Base-by-base conservation (phyloP, 2,797 vertebrate genomes). In the Thripadectes ignobilis region DNA sequence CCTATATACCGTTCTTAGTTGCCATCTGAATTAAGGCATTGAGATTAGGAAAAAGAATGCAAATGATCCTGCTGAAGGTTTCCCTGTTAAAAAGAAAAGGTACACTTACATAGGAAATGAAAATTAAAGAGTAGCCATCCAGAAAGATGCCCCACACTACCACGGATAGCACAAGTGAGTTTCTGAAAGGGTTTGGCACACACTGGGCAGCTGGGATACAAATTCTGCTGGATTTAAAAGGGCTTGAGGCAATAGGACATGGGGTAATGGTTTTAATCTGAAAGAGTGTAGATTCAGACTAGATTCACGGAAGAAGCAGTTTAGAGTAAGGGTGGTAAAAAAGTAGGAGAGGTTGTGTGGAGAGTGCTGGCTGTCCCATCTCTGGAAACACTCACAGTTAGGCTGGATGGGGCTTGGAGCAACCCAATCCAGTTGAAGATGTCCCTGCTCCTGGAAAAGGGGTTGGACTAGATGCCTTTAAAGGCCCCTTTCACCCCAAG, bases 111-210 rank as follows among this genome's bases (percentile, higher is more conserved):
- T 1, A 68, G 67, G 14, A 88, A 61, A 61, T 6, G 2, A 34
- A 81, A 85, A 92, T 34, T 62, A 38, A 88, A 68, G 39, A 82
- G 20, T 4, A 78, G 62, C 78, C 79, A 80, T 71, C 41, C 20
- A 89, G 88, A 94, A 95, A 95, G 29, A 54, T 15, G 30, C 24
- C 24, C 9, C 11, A 10, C 16, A 46, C 30, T 58, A 82, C 54
- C 72, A 58, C 2, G 7, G 91, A 68, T 5, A 83, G 85, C 67
- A 85, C 52, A 34, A 93, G 34, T 12, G 57, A 93, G 61, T 87
- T 96, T 88, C 75, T 93, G 78, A 89, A 89, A 95, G 73, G 34
- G 65, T 55, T 71, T 94, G 96, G 88, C 85, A 96, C 39, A 69
- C 67, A 75, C 58, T 86, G 80, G 80, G 86, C 71, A 91, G 89